Base-by-base conservation (phyloP, 2,888 invertebrate genomes). In the Mesorhabditis spiculigera region DNA sequence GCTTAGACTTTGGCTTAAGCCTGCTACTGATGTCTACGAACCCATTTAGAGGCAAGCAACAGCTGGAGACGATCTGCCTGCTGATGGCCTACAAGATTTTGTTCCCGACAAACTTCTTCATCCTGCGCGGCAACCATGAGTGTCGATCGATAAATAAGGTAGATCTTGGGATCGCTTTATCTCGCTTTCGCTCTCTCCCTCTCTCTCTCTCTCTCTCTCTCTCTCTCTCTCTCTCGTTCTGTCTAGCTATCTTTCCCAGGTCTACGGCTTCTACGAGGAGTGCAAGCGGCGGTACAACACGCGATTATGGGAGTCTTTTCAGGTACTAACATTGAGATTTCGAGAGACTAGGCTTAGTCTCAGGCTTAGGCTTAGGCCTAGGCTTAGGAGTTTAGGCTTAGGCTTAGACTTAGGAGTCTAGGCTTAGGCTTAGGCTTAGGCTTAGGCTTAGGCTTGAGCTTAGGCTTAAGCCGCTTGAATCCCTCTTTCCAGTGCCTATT, bases 261-360 rank as follows among this genome's bases (percentile, higher is more conserved):
- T 84, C 70, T 84, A 84, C 72, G 84, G 84, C 43, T 84, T 84
- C 73, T 84, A 82, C 75, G 82, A 84, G 68, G 84, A 84, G 74
- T 84, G 84, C 81, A 82, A 84, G 71, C 73, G 79, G 6, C 74
- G 84, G 10, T 79, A 81, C 76, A 81, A 77, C 68, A 72, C 80
- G 63, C 80, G 82, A 68, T 71, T 84, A 58, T 84, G 84, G 84
- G 83, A 82, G 72, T 75, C 78, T 68, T 84, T 84, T 77, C 83
- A 84, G 72, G 84, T 77, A 5, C 13, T 28, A 28, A 28, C 28
- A 28, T 28, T 28, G 28, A 28, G 28, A 28, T 28, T 28, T 28
- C 28, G 28, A 28, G 28, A 28, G 28, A 28, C 28, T 28, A 28
- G 28, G 28, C 28, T 28, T 28, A 28, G 28, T 1, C 28, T 28